These are phyloP conservation scores for Yponomeuta cagnagella DNA, from an alignment of 2,888 invertebrate species.

Conservation along the genomic window DNA sequence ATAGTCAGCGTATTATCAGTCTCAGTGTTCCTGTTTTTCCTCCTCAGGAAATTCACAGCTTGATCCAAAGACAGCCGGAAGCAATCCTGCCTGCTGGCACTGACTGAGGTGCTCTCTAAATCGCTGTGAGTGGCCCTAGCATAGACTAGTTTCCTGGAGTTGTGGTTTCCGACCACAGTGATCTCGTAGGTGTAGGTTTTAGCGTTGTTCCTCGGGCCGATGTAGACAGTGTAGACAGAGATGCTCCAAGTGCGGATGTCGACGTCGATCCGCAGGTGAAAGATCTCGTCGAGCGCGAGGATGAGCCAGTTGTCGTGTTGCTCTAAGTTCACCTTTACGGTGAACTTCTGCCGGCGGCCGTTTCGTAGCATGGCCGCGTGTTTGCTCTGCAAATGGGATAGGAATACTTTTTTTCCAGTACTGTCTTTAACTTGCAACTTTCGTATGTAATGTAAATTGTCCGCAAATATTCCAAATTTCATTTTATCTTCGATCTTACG, in stretches of 20 bases:
- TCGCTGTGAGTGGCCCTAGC: conserved; percentile 58
- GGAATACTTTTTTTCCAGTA: too few species aligned
- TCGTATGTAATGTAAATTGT: too few species aligned
- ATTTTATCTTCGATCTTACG: too few species aligned
- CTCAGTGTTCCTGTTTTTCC: conserved; percentile 48
- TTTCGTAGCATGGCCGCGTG: conserved; percentile 48
- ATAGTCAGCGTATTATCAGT: conserved; percentile 39
- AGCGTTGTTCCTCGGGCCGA: conserved; percentile 60
- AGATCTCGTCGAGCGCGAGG: conserved; percentile 47
- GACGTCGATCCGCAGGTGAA: conserved; percentile 54
- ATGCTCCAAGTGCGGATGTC: conserved; percentile 54
- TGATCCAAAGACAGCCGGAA: conserved; percentile 60
- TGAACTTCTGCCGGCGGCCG: conserved; percentile 47
- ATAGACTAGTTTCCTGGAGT: conserved; percentile 47
- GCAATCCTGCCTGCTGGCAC: conserved; percentile 55
- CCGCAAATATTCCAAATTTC: too few species aligned
- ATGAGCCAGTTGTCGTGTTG: conserved; percentile 56
- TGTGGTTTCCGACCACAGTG: conserved; percentile 45
- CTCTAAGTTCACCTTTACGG: conserved; percentile 49
- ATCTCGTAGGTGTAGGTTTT: conserved; percentile 53
- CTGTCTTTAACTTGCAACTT: too few species aligned
- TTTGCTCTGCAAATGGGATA: conserved; percentile 33
- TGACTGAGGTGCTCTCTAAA: conserved; percentile 49
- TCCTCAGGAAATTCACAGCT: conserved; percentile 53
- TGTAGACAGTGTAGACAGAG: conserved; percentile 53